Conservation (phyloP, 2,113 vertebrate genomes). For the Mola mola region DNA sequence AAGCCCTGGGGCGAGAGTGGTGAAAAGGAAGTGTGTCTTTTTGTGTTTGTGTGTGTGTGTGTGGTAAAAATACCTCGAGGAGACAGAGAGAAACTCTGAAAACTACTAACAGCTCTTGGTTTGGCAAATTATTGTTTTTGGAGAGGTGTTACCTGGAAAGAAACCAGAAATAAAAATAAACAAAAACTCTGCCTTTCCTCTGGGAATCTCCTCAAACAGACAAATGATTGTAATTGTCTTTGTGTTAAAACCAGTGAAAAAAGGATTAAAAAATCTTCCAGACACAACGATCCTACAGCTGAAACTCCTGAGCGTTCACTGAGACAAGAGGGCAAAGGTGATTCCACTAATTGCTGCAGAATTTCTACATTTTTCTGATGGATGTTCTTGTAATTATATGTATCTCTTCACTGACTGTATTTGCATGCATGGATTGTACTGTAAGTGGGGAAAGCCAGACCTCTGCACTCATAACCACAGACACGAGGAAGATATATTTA, state of each 20-base stretch:
- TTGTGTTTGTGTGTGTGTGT: constrained; percentile 13
- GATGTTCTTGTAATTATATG: constrained; percentile 14
- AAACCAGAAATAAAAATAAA: background rate
- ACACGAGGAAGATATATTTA: no score
- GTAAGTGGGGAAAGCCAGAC: constrained; percentile 24
- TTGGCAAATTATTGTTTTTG: constrained; percentile 20
- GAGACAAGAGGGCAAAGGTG: constrained; percentile 30
- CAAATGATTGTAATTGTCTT: constrained; percentile 16
- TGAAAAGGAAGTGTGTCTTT: constrained; percentile 40
- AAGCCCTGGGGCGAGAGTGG: constrained; percentile 45
- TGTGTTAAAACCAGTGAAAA: constrained; percentile 4
- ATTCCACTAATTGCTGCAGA: constrained; percentile 25
- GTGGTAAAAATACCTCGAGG: constrained; percentile 30
- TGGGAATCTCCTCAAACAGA: constrained; percentile 14
- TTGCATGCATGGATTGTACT: constrained; percentile 24
- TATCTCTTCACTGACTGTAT: constrained; percentile 12
- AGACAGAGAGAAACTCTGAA: constrained; percentile 27
- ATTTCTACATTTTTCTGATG: constrained; percentile 34
- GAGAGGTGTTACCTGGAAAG: constrained; percentile 11
- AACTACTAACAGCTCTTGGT: constrained; percentile 25
- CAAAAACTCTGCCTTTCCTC: constrained; percentile 7
- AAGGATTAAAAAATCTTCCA: constrained; percentile 24
- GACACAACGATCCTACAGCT: constrained; percentile 1
- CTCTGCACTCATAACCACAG: constrained; percentile 8
- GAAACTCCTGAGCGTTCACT: constrained; percentile 1